These are phyloP conservation scores for Brachymystax lenok DNA, from an alignment of 2,797 vertebrate genomes.

Conservation along the genomic window DNA sequence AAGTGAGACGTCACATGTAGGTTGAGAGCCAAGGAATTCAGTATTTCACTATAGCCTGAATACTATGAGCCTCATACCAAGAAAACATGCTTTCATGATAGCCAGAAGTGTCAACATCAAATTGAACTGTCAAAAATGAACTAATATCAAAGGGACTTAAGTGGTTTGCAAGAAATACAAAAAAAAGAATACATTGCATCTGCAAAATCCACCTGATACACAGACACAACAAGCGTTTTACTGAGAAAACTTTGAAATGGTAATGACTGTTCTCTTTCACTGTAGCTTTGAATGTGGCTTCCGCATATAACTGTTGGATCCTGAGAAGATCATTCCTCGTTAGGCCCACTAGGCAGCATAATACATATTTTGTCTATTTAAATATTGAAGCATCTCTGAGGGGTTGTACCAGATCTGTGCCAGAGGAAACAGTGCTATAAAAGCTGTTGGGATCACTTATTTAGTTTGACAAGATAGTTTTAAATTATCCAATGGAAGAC, in stretches of 20 bases:
- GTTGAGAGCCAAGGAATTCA: background rate
- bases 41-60: background rate
- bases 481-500: background rate
- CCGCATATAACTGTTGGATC: constrained; percentile 11
- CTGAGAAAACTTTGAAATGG: constrained; percentile 7
- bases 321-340: constrained; percentile 3
- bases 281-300: background rate
- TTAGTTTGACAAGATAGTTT: constrained; percentile 8
- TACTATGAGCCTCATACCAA: background rate
- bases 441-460: constrained; percentile 11
- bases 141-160: constrained; percentile 10
- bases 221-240: background rate
- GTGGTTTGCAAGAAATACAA: constrained; percentile 6
- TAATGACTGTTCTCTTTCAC: constrained; percentile 1
- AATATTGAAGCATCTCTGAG: constrained; percentile 10
- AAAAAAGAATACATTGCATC: background rate
- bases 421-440: constrained; percentile 5
- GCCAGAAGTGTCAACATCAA: constrained; percentile 17
- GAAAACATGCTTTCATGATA: constrained; percentile 3
- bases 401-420: constrained; percentile 10
- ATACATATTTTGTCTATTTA: constrained; percentile 9
- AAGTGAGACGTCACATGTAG: background rate
- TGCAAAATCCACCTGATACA: constrained; percentile 9
- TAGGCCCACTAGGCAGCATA: background rate
- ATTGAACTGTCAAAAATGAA: constrained; percentile 10